Evolutionary conservation across 2,113 vertebrate genomes (phyloP).

Genomic region (Oryzias woworae): DNA sequence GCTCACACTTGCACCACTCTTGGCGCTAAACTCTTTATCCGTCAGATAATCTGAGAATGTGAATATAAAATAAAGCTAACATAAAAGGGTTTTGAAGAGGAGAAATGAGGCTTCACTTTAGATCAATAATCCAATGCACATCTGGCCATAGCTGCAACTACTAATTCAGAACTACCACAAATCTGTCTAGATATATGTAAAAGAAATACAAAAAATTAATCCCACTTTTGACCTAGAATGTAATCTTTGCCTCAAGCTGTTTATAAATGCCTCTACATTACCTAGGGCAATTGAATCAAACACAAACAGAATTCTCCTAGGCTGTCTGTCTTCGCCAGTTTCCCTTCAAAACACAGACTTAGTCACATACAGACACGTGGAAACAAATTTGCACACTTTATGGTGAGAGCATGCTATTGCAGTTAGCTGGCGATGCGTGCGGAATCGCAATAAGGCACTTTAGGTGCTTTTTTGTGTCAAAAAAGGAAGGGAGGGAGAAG

Average conservation of each 20-base stretch:
- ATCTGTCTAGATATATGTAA: too few species aligned
- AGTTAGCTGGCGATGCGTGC: constrained; percentile 53
- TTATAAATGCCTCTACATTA: constrained; percentile 10
- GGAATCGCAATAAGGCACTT: constrained; percentile 69
- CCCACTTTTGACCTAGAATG: constrained; percentile 19
- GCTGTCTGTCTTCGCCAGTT: constrained; percentile 37
- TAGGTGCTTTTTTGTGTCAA: constrained; percentile 22
- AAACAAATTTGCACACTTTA: constrained; percentile 38
- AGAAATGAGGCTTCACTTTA: constrained; percentile 29
- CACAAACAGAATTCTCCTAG: constrained; percentile 45
- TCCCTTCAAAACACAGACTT: constrained; percentile 15
- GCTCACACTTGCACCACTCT: constrained; percentile 36
- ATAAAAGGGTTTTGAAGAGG: neutral
- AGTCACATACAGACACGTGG: constrained; percentile 17
- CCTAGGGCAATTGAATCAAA: neutral
- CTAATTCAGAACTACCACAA: too few species aligned
- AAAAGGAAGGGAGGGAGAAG: constrained; percentile 13
- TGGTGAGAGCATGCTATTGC: constrained; percentile 60
- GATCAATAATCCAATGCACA: constrained; percentile 64
- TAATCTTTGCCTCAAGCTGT: neutral
- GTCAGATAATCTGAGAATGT: constrained; percentile 30
- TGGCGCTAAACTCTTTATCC: constrained; percentile 44
- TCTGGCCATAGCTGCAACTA: constrained; percentile 36
- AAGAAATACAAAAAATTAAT: constrained; percentile 7
- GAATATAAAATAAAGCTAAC: constrained; percentile 1